A percentile compares a stretch with the other conserved stretches of the same genome.
Conservation (phyloP, 2,888 invertebrate genomes). For the Leptopterna dolabrata region DNA sequence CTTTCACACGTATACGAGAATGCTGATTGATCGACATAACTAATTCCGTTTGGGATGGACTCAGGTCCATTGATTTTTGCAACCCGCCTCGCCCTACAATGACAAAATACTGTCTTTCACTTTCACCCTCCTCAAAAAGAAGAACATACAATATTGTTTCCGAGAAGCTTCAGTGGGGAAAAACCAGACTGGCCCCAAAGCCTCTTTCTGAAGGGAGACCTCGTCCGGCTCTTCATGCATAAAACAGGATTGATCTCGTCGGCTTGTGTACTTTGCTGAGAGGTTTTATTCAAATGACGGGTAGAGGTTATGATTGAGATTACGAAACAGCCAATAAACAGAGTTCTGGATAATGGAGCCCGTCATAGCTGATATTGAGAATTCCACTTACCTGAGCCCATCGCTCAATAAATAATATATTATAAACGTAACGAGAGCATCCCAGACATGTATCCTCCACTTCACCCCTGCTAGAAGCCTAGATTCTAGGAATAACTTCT, state of each 20-base stretch:
- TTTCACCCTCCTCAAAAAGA: neutral
- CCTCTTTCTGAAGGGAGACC: neutral
- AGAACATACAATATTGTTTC: neutral
- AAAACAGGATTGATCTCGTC: constrained; percentile 19
- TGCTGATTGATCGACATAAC: too few relatives aligned
- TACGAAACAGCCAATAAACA: neutral
- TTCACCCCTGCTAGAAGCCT: too few relatives aligned
- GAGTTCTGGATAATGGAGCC: neutral
- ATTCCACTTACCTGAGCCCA: neutral
- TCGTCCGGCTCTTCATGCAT: constrained; percentile 6
- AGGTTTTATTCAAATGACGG: neutral
- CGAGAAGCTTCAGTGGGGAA: neutral
- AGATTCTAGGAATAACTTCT: too few relatives aligned
- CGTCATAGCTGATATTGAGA: neutral
- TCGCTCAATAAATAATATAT: neutral
- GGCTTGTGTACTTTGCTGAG: neutral
- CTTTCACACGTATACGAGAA: too few relatives aligned
- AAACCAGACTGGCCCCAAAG: neutral
- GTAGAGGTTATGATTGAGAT: neutral
- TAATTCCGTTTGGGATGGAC: neutral
- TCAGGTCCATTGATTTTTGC: neutral
- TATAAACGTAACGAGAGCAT: too few relatives aligned
- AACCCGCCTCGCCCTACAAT: neutral
- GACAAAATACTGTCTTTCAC: neutral
- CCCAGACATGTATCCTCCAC: too few relatives aligned